Conservation (phyloP, 2,888 invertebrate species). For the Nymphalis polychloros region DNA sequence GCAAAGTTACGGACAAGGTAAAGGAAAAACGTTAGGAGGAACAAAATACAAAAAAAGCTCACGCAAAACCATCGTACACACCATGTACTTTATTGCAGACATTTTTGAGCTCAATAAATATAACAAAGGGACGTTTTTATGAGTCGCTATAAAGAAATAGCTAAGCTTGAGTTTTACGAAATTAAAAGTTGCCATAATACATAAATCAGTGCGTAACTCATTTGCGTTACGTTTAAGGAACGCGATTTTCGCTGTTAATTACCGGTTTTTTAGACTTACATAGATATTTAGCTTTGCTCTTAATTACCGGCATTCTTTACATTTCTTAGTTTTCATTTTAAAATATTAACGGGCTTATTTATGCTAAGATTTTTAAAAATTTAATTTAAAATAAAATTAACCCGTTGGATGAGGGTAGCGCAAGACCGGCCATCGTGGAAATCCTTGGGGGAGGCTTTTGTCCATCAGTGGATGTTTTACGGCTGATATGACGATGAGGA, state of each 20-base stretch:
- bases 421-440: no score
- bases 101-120: conserved; percentile 57
- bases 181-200: conserved; percentile 72
- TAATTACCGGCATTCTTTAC: conserved; percentile 5
- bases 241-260: conserved; percentile 22
- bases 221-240: conserved; percentile 34
- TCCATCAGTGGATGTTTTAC: background rate
- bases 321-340: background rate
- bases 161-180: conserved; percentile 58
- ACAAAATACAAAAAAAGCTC: background rate
- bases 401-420: no score
- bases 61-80: background rate
- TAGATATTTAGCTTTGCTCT: background rate
- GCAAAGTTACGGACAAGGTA: no score
- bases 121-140: conserved; percentile 64
- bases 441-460: no score
- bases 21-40: background rate
- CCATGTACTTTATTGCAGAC: conserved; percentile 27
- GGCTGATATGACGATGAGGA: background rate
- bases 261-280: conserved; percentile 6
- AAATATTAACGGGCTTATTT: background rate
- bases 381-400: no score
- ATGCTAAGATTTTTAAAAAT: no score
- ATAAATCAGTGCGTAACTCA: conserved; percentile 62
- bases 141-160: conserved; percentile 57